Percentiles rank a stretch among this genome's conserved stretches.
Conservation (phyloP, 2,113 vertebrate genomes). For the Nesospiza acunhae region DNA sequence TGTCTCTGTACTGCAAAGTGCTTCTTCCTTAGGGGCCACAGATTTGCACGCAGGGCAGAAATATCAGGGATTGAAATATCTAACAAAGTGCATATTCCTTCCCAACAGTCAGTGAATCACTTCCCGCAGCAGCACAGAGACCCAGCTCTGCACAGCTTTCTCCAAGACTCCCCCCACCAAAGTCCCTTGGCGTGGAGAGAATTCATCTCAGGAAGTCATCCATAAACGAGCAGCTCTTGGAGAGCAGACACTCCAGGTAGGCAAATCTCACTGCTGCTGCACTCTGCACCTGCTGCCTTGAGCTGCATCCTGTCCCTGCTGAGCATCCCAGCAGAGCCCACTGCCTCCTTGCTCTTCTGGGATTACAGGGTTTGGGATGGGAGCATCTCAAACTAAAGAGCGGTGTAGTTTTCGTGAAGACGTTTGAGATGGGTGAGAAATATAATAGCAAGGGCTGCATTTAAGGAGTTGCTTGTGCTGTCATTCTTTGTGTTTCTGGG, state of each 20-base stretch:
- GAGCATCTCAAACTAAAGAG: neutral
- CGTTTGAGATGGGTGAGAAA: neutral
- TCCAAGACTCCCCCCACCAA: slow-evolving; percentile 83
- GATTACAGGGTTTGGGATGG: neutral
- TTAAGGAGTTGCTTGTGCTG: neutral
- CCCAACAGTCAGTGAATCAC: slow-evolving; percentile 74
- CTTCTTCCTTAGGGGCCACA: neutral
- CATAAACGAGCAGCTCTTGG: slow-evolving; percentile 72
- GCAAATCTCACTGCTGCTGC: fast-evolving
- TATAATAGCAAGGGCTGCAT: neutral
- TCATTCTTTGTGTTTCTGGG: neutral
- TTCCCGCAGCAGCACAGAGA: slow-evolving; percentile 73
- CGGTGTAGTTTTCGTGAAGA: neutral
- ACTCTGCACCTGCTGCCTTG: neutral
- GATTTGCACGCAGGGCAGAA: neutral
- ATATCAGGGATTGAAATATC: neutral
- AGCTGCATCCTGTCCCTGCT: neutral
- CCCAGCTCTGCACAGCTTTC: slow-evolving; percentile 86
- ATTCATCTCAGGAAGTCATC: slow-evolving; percentile 80
- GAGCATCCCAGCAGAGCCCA: neutral
- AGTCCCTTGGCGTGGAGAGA: slow-evolving; percentile 79
- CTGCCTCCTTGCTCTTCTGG: neutral
- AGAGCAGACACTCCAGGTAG: slow-evolving; percentile 75
- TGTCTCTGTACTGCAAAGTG: neutral
- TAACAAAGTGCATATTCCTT: neutral